These are phyloP conservation scores for Myotis lucifugus DNA, from an alignment of 2,113 vertebrate genomes.

Conservation along the genomic window DNA sequence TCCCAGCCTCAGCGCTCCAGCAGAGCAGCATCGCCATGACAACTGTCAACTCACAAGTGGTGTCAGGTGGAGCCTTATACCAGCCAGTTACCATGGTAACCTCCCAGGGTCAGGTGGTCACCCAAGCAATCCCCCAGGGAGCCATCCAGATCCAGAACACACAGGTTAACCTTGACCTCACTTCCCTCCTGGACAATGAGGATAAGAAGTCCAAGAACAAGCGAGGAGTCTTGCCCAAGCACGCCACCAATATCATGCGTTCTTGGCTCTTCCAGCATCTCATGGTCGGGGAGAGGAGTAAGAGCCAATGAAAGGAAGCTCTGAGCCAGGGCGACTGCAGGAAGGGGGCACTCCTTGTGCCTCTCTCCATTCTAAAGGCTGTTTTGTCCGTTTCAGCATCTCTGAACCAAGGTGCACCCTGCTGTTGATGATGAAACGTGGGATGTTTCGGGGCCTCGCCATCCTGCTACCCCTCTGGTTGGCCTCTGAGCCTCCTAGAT, in stretches of 20 bases:
- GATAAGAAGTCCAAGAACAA: slow-evolving; percentile 99
- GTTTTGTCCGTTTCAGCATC: not conserved
- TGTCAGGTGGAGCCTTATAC: slow-evolving; percentile 97
- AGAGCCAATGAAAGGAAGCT: not conserved
- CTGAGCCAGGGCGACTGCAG: not conserved
- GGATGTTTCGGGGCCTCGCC: not conserved
- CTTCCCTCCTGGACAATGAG: slow-evolving; percentile 95
- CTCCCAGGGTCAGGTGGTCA: slow-evolving; percentile 98
- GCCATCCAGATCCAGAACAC: slow-evolving; percentile 97
- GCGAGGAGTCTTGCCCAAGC: slow-evolving; percentile 96
- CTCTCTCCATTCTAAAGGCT: not conserved
- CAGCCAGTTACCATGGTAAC: slow-evolving; percentile 99
- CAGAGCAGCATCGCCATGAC: slow-evolving; percentile 94
- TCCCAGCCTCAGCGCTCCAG: slow-evolving; percentile 91
- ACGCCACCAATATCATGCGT: slow-evolving; percentile 99
- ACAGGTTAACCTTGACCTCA: slow-evolving; percentile 98
- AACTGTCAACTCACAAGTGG: slow-evolving; percentile 91
- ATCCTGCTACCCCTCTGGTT: not conserved
- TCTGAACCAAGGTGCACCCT: not conserved
- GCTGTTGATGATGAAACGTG: not conserved
- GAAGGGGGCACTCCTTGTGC: not conserved
- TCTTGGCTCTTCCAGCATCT: slow-evolving; percentile 99
- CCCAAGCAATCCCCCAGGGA: slow-evolving; percentile 94
- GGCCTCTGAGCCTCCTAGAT: not conserved
- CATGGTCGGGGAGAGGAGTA: slow-evolving; percentile 68